These are phyloP conservation scores for Pachyuromys duprasi DNA, from an alignment of 2,797 vertebrate genomes.

Conservation along the genomic window DNA sequence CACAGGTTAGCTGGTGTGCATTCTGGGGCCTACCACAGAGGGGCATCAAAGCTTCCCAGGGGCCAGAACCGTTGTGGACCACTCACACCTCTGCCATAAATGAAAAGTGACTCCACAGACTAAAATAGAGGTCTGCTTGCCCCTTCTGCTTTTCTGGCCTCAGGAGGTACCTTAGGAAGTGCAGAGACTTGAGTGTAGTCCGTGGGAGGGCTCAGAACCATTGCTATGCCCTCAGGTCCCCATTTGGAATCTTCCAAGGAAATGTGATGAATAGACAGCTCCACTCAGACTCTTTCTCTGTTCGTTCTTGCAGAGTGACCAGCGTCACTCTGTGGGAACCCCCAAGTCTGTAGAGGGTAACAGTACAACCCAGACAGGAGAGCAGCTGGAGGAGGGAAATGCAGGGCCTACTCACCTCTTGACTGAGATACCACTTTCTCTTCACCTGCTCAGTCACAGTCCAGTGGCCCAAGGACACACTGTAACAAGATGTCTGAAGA, in stretches of 20 bases:
- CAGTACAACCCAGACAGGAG: fast-evolving
- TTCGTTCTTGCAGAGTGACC: fast-evolving
- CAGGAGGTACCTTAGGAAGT: background rate
- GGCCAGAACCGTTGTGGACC: no score
- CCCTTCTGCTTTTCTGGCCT: background rate
- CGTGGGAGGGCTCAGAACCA: fast-evolving
- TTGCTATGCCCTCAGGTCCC: fast-evolving
- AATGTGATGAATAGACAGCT: fast-evolving
- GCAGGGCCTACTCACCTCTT: fast-evolving
- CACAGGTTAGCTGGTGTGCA: fast-evolving
- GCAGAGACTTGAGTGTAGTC: background rate
- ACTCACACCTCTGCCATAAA: fast-evolving
- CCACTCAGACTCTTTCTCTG: background rate
- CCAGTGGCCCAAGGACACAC: fast-evolving
- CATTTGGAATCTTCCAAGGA: no score
- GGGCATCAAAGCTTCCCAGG: fast-evolving
- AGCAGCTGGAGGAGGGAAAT: fast-evolving
- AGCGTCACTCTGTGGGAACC: fast-evolving
- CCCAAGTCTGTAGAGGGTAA: background rate
- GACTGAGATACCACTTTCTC: fast-evolving
- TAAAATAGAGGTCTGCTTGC: background rate
- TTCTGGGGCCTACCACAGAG: fast-evolving
- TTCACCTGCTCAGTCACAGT: no score
- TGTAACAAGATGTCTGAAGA: fast-evolving
- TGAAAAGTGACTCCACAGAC: background rate